Base-by-base conservation (phyloP, 2,797 vertebrate genomes). In the Jordanella pulchra region DNA sequence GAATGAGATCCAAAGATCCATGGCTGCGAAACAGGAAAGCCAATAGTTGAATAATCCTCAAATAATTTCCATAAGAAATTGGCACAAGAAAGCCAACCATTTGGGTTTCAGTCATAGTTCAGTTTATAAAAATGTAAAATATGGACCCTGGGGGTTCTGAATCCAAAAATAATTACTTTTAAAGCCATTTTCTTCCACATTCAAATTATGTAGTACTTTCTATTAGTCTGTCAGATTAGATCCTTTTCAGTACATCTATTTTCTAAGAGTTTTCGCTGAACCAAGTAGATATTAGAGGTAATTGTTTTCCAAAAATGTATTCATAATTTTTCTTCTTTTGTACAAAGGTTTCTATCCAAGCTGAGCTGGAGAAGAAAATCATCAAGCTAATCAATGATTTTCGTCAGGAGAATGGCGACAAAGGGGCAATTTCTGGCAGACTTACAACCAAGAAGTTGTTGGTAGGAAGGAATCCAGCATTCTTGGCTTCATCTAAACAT, bases 331-430 rank as follows among this genome's bases (percentile, higher is more conserved):
- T 72, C 60, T 3, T 67, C 25, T 0, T 21, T 54, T 58, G 28
- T 28, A 70, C 13, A 61, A 87, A 99, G 98, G 97, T 99, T 65
- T 75, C 89, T 6, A 98, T 99, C 91, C 96, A 97, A 85, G 91
- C 93, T 79, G 95, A 94, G 54, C 89, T 99, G 85, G 98, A 99
- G 83, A 97, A 96, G 91, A 97, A 94, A 83, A 96, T 99, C 81
- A 98, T 99, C 71, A 94, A 91, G 73, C 72, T 99, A 71, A 97
- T 99, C 82, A 99, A 99, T 87, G 96, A 98, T 44, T 96, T 98
- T 90, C 96, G 95, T 85, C 95, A 94, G 54, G 95, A 97, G 87
- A 93, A 93, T 86, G 93, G 94, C 11, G 95, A 97, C 84, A 96
- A 95, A 78, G 97, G 95, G 56, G 93, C 95, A 0, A 94, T 99